These are phyloP conservation scores for Brachionus calyciflorus DNA, from an alignment of 1,140 invertebrate genomes.

Conservation along the genomic window DNA sequence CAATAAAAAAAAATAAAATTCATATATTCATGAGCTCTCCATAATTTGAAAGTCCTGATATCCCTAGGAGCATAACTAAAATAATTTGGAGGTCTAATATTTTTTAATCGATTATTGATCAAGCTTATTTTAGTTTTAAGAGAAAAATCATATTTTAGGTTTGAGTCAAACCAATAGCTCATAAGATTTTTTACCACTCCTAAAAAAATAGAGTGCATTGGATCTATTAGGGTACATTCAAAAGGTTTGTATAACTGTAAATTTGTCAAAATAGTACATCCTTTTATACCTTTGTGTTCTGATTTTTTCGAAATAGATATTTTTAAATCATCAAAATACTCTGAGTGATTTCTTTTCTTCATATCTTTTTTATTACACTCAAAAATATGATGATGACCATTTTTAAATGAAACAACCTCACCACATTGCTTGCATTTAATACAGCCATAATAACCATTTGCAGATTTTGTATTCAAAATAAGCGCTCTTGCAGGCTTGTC, in stretches of 20 bases:
- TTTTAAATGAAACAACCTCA: not conserved
- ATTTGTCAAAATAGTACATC: not conserved
- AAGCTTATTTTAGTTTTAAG: not conserved
- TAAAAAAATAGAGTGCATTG: not conserved
- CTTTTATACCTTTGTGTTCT: not conserved
- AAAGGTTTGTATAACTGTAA: not conserved
- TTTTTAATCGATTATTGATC: not conserved
- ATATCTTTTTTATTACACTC: not conserved
- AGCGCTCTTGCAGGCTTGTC: no score
- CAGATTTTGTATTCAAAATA: not conserved
- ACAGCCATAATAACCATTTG: not conserved
- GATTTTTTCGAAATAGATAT: not conserved
- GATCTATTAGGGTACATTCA: not conserved
- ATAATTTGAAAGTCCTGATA: not conserved
- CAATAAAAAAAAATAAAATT: not conserved
- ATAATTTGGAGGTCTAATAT: conserved; percentile 13
- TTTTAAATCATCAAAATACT: not conserved
- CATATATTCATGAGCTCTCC: not conserved
- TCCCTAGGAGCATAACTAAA: not conserved
- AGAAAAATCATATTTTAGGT: not conserved
- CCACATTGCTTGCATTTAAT: not conserved
- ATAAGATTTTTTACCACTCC: not conserved
- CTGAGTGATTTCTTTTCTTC: no score
- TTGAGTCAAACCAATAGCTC: not conserved
- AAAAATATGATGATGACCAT: conserved; percentile 15